Conservation (phyloP, 2,113 vertebrate genomes). For the Perca fluviatilis region DNA sequence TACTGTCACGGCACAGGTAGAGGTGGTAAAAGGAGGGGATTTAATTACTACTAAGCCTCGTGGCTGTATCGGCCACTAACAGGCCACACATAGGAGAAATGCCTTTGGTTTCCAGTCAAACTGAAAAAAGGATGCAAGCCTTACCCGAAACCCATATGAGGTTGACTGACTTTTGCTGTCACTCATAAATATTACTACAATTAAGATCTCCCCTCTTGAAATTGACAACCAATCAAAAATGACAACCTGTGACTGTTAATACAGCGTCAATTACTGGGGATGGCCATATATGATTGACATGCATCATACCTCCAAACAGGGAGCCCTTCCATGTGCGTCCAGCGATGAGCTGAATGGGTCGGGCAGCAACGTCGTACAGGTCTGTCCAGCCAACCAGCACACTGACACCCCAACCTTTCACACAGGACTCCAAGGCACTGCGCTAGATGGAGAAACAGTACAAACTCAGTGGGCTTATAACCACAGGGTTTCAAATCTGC, state of each 20-base stretch:
- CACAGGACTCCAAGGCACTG: conserved; percentile 86
- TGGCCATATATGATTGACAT: conserved; percentile 48
- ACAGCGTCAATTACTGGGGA: conserved; percentile 15
- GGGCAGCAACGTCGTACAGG: conserved; percentile 72
- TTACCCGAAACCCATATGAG: neutral
- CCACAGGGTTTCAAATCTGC: neutral
- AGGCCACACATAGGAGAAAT: neutral
- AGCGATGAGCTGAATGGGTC: conserved; percentile 84
- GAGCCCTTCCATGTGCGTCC: conserved; percentile 87
- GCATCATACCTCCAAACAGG: conserved; percentile 83
- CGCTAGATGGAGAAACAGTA: conserved; percentile 67
- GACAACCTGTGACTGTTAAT: neutral
- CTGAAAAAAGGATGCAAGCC: neutral
- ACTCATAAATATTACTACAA: neutral
- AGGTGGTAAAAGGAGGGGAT: too few species aligned
- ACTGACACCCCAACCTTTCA: conserved; percentile 85
- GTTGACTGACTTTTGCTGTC: neutral
- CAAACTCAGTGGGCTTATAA: neutral
- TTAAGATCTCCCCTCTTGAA: neutral
- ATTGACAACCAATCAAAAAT: neutral
- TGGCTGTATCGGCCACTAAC: neutral
- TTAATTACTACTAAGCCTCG: too few species aligned
- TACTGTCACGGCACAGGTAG: neutral
- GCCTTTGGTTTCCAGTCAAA: neutral
- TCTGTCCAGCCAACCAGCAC: conserved; percentile 88